phyloP scores from a whole-genome alignment of 2,888 invertebrate genomes.

The Malthinus seriepunctatus region DNA sequence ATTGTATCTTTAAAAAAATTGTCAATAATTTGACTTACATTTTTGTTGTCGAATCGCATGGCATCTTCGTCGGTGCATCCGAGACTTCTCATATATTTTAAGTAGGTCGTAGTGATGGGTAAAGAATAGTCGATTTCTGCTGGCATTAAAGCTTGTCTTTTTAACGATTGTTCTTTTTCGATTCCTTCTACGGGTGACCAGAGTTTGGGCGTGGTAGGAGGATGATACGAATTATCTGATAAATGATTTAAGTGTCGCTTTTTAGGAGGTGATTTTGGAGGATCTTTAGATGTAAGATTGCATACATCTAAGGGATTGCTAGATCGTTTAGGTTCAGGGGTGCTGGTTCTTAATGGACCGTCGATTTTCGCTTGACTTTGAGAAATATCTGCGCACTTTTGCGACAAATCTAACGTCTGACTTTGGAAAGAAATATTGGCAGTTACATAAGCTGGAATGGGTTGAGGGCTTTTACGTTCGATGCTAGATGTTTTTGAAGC shows the following conservation, averaged over 20 bases:
- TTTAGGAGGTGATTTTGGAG: constrained; percentile 58
- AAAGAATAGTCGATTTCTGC: constrained; percentile 78
- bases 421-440: constrained; percentile 31
- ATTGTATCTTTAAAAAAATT: constrained; percentile 51
- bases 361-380: constrained; percentile 42
- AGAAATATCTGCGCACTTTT: constrained; percentile 46
- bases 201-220: constrained; percentile 61
- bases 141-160: constrained; percentile 43
- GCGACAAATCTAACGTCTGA: constrained; percentile 38
- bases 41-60: constrained; percentile 60
- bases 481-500: constrained; percentile 29
- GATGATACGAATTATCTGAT: constrained; percentile 42
- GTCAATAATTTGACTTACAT: constrained; percentile 59
- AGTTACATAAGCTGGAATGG: constrained; percentile 27
- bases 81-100: constrained; percentile 81
- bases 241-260: constrained; percentile 53
- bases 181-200: constrained; percentile 61
- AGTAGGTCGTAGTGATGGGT: constrained; percentile 87
- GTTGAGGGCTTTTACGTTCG: constrained; percentile 33
- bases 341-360: constrained; percentile 38
- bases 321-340: constrained; percentile 52
- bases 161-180: constrained; percentile 38
- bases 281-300: constrained; percentile 65
- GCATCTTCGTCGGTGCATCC: constrained; percentile 66
- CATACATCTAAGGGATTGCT: constrained; percentile 67